A percentile compares a stretch with the other conserved stretches of the same genome.
These are phyloP conservation scores for Electrophaes corylata DNA, from an alignment of 2,888 invertebrate genomes.

Conservation along the genomic window DNA sequence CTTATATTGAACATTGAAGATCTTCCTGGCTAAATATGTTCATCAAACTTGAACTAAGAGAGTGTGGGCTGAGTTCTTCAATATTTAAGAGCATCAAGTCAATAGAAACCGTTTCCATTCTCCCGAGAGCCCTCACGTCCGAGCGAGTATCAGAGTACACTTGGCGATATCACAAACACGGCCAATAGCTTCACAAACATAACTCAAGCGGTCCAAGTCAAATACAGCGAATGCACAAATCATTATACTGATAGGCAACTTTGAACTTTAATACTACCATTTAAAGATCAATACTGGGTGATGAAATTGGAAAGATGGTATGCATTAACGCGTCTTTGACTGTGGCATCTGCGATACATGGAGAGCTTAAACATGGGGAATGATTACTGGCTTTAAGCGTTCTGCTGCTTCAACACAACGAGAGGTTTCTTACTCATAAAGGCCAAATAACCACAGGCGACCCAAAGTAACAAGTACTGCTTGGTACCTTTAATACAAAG, in stretches of 20 bases:
- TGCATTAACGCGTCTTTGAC: constrained; percentile 33
- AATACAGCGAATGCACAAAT: constrained; percentile 36
- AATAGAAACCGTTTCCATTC: constrained; percentile 22
- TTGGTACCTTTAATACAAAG: too few species aligned
- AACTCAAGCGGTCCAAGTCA: constrained; percentile 39
- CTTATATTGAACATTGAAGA: background rate
- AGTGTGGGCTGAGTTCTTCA: constrained; percentile 12
- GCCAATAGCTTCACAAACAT: constrained; percentile 40
- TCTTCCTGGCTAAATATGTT: background rate
- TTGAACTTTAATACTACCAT: constrained; percentile 9
- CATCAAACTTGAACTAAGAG: constrained; percentile 4
- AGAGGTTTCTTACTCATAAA: background rate
- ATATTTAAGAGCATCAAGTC: constrained; percentile 21
- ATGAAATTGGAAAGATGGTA: constrained; percentile 7
- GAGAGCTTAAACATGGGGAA: constrained; percentile 3
- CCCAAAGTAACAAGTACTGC: background rate
- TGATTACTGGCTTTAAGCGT: background rate
- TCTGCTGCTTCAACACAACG: background rate
- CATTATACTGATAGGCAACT: constrained; percentile 14
- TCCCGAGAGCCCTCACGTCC: constrained; percentile 23
- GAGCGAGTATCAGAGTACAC: constrained; percentile 27
- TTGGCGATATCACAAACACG: constrained; percentile 37
- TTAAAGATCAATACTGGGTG: constrained; percentile 5
- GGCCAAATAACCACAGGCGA: background rate
- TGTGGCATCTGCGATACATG: constrained; percentile 32